phyloP scores from a whole-genome alignment of 2,113 vertebrate genomes.

The Setophaga petechia region DNA sequence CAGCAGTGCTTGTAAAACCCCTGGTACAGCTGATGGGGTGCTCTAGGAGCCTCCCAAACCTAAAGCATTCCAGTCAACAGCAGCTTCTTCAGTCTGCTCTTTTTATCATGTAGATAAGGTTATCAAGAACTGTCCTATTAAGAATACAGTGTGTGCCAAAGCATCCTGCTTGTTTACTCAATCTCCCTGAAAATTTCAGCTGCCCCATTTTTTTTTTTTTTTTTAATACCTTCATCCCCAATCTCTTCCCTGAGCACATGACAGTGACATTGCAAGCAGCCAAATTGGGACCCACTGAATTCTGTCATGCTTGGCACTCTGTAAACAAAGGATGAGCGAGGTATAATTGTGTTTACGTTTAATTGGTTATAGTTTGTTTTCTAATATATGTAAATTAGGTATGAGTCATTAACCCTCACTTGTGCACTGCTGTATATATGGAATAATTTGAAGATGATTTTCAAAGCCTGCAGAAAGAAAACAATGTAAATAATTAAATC shows the following conservation, averaged over 20 bases:
- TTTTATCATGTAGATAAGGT: not conserved
- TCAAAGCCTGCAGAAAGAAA: constrained; percentile 11
- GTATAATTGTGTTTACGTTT: constrained; percentile 62
- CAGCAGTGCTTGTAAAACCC: not conserved
- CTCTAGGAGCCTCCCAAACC: not conserved
- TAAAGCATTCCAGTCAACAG: not conserved
- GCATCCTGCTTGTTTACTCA: not conserved
- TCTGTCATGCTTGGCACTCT: constrained; percentile 20
- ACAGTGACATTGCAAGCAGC: not conserved
- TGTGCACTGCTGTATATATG: constrained; percentile 26
- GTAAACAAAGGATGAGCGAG: constrained; percentile 44
- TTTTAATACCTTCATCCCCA: not conserved
- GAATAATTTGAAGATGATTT: constrained; percentile 53
- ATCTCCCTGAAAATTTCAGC: not conserved
- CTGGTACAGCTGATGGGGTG: not conserved
- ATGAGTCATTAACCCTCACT: constrained; percentile 63
- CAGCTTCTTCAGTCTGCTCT: not conserved
- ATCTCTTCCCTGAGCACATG: not conserved
- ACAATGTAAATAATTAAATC: constrained; percentile 49
- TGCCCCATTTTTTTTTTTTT: not conserved
- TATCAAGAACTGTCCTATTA: not conserved
- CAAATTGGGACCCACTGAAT: not conserved
- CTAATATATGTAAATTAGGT: constrained; percentile 61
- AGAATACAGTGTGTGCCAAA: not conserved
- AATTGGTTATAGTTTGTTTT: constrained; percentile 64